A percentile compares a stretch with the other conserved stretches of the same genome.
Evolutionary conservation across 2,888 invertebrate species (phyloP).

Genomic region (Nesidiocoris tenuis): DNA sequence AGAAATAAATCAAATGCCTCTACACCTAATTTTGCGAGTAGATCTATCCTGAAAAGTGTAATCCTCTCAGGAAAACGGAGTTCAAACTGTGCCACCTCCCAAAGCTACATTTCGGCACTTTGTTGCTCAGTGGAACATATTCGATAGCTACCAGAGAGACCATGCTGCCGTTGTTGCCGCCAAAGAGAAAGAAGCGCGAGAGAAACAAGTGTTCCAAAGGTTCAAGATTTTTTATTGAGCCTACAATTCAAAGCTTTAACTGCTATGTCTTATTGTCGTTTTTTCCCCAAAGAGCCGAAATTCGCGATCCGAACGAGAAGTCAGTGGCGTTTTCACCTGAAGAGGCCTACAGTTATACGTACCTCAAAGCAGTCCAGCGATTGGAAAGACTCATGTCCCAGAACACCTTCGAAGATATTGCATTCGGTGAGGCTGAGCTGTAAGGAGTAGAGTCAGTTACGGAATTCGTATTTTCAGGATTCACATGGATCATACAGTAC

Average conservation of each 20-base stretch:
- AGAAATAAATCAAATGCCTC: no score
- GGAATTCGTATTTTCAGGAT: background rate
- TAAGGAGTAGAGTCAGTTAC: background rate
- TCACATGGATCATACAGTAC: no score
- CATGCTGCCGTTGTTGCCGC: conserved; percentile 70
- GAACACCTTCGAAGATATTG: conserved; percentile 88
- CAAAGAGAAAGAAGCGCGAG: conserved; percentile 71
- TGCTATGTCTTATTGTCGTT: no score
- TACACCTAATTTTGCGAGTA: no score
- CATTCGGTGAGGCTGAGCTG: conserved; percentile 51
- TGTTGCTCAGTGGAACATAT: conserved; percentile 86
- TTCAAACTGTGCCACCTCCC: conserved; percentile 88
- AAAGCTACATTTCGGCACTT: conserved; percentile 71
- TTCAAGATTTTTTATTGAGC: no score
- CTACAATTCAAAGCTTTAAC: no score
- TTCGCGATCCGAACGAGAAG: conserved; percentile 49
- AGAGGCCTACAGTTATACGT: conserved; percentile 25
- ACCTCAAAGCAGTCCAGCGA: conserved; percentile 67
- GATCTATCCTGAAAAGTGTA: no score
- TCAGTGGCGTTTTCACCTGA: conserved; percentile 23
- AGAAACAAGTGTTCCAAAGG: conserved; percentile 28
- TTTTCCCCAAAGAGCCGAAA: no score
- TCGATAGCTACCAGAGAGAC: conserved; percentile 83
- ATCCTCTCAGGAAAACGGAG: conserved; percentile 57
- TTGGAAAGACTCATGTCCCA: conserved; percentile 93